Evolutionary conservation across 2,888 invertebrate genomes (phyloP), one percentile per base, ranked within the genome.

Genomic region (Troilus luridus): DNA sequence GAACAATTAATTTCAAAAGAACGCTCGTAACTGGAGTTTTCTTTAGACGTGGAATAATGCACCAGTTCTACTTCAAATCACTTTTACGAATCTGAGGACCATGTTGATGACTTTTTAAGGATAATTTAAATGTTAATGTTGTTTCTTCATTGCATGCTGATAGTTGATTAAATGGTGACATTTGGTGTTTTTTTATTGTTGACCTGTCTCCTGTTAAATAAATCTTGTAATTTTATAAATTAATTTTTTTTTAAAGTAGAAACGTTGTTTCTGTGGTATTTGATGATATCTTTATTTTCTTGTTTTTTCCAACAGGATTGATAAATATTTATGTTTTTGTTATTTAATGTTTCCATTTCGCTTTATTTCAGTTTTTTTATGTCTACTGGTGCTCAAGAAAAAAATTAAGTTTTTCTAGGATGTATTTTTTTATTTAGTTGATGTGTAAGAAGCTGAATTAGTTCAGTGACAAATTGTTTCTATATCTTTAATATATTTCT

Each of bases 361-460:
- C 72, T 77, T 77, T 77, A 27, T 77, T 77, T 77, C 72, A 77
- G 72, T 77, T 14, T 27, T 72, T 77, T 77, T 27, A 41, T 77
- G 72, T 77, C 72, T 41, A 17, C 72, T 41, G 41, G 27, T 12
- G 72, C 72, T 67, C 67, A 7, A 77, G 17, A n/a, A 77, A 41
- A 8, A 19, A 77, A 41, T 72, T n/a, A 12, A 11, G n/a, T 64
- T 64, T 21, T 21, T 64, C 1, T 64, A n/a, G 21, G 8, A 64
- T 21, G n/a, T 2, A 64, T 27, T 19, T 27, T 17, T 6, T 27
- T 27, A 5, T 72, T 14, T 14, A 27, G 27, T 12, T 7, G 14
- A 72, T 24, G 27, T 27, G 8, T 72, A 3, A 27, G 14, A 24
- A 27, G 24, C 0, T 10, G 14, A 14, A 14, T 72, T 14, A 27